These are phyloP conservation scores for Pelecanoides urinatrix DNA, from an alignment of 2,113 vertebrate genomes.

Conservation along the genomic window DNA sequence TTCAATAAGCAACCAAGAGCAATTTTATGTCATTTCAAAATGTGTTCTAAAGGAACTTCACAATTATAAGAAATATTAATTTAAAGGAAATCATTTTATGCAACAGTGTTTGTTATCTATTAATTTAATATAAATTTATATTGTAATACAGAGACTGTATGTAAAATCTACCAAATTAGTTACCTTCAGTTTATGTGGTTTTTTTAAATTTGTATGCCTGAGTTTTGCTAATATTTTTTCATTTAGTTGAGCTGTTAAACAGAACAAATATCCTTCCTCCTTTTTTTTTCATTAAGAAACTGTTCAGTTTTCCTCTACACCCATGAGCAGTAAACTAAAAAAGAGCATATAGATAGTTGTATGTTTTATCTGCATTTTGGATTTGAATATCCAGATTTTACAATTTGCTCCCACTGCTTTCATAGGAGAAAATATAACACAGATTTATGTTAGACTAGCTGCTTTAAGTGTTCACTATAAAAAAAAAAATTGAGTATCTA, in stretches of 20 bases:
- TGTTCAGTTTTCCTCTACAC: not conserved
- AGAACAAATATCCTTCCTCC: not conserved
- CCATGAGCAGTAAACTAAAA: not conserved
- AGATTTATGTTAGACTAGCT: not conserved
- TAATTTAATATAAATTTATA: not conserved
- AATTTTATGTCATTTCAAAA: not conserved
- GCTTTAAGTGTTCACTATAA: not conserved
- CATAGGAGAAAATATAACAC: not conserved
- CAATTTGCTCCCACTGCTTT: not conserved
- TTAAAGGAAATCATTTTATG: not conserved
- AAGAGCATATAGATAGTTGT: not conserved
- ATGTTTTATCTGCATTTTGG: not conserved
- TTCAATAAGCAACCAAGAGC: not conserved
- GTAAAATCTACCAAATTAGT: not conserved
- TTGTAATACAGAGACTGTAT: not conserved
- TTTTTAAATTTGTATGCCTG: not conserved
- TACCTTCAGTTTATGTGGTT: not conserved
- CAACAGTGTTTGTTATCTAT: not conserved
- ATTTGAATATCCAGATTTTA: not conserved
- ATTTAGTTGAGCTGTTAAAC: not conserved
- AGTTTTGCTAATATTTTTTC: not conserved
- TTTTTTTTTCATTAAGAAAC: not conserved
- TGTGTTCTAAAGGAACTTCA: not conserved
- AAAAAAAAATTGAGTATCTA: not conserved
- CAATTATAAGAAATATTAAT: not conserved